A percentile compares a stretch with the other conserved stretches of the same genome.
Evolutionary conservation across 2,888 invertebrate genomes (phyloP).

Genomic region (Leistus spinibarbis): DNA sequence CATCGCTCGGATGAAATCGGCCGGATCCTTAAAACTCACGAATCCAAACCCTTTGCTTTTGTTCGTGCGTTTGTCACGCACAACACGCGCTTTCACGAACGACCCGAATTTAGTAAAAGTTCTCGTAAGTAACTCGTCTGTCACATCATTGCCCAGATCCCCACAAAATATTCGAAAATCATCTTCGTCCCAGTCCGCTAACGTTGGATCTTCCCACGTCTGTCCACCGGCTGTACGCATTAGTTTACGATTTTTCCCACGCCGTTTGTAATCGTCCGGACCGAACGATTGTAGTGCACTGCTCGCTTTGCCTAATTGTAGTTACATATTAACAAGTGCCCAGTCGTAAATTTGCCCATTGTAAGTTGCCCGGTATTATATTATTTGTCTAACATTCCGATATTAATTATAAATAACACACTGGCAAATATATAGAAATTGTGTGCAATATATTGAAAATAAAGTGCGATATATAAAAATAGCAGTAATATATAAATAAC

Average conservation of each 20-base stretch:
- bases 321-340: slow-evolving; percentile 19
- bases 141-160: slow-evolving; percentile 94
- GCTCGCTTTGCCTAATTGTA: slow-evolving; percentile 56
- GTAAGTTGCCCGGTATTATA: no score
- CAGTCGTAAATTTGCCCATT: background rate
- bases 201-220: slow-evolving; percentile 94
- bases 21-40: slow-evolving; percentile 96
- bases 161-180: slow-evolving; percentile 99
- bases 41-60: slow-evolving; percentile 99
- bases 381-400: no score
- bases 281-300: slow-evolving; percentile 64
- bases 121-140: slow-evolving; percentile 94
- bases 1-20: slow-evolving; percentile 97
- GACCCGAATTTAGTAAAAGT: slow-evolving; percentile 95
- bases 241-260: slow-evolving; percentile 66
- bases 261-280: slow-evolving; percentile 59
- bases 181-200: slow-evolving; percentile 97
- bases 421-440: no score
- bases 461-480: no score
- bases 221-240: slow-evolving; percentile 92
- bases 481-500: no score
- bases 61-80: slow-evolving; percentile 94
- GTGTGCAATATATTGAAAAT: no score
- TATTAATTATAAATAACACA: no score
- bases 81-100: slow-evolving; percentile 92